These are phyloP conservation scores for Hemiprocne comata DNA, from an alignment of 2,113 vertebrate genomes.

Conservation along the genomic window DNA sequence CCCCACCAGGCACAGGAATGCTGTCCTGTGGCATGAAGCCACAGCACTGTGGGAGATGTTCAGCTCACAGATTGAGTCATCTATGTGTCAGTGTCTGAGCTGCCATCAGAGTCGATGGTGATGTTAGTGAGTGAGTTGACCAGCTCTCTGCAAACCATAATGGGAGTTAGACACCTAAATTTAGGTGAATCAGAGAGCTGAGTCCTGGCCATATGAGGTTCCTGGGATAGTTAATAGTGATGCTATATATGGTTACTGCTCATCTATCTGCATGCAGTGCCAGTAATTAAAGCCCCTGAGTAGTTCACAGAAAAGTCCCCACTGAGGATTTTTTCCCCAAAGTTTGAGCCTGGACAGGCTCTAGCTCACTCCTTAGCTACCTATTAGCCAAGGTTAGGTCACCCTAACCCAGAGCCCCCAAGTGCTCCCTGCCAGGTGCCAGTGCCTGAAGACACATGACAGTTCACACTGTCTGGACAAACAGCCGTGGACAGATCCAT, in stretches of 20 bases:
- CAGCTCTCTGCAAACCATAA: neutral
- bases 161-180: neutral
- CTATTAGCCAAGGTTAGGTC: neutral
- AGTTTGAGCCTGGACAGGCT: neutral
- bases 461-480: neutral
- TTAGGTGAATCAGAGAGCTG: neutral
- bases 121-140: neutral
- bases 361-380: neutral
- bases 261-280: neutral
- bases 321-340: neutral
- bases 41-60: accelerated
- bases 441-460: neutral
- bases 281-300: neutral
- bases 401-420: neutral
- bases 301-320: neutral
- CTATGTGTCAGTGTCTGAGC: accelerated
- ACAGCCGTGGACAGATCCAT: neutral
- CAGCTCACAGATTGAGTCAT: neutral
- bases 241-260: neutral
- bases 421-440: accelerated
- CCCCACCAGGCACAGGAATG: neutral
- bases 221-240: neutral
- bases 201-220: neutral
- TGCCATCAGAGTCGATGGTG: neutral
- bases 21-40: neutral